Evolutionary conservation across 2,113 vertebrate species (phyloP).

Genomic region (Columba janthina): DNA sequence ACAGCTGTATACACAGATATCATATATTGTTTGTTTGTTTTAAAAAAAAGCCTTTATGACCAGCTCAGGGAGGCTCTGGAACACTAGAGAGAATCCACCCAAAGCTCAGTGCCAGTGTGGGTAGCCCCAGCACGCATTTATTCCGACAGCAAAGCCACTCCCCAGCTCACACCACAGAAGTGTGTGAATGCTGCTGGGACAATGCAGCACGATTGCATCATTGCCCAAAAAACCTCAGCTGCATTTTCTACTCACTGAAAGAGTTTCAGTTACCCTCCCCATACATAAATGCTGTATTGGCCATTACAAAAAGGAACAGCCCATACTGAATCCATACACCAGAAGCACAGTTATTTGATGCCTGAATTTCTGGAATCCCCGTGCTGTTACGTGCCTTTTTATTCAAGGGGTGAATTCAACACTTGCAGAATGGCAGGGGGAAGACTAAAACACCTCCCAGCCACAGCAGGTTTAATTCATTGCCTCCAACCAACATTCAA

Average conservation of each 20-base stretch:
- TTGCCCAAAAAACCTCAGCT: conserved; percentile 54
- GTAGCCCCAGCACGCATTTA: neutral
- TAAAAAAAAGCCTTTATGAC: neutral
- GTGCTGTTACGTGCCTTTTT: neutral
- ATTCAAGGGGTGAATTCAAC: neutral
- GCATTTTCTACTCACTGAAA: conserved; percentile 42
- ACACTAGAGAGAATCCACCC: neutral
- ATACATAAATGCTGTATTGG: neutral
- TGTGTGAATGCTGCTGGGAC: conserved; percentile 42
- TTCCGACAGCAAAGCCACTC: conserved; percentile 54
- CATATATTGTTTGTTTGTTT: neutral
- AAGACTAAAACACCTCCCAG: neutral
- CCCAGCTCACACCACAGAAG: conserved; percentile 28
- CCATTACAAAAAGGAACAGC: neutral
- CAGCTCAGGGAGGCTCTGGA: neutral
- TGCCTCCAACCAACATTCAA: neutral
- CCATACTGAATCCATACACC: neutral
- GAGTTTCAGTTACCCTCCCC: neutral
- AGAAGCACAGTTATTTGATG: neutral
- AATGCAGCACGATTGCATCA: conserved; percentile 58
- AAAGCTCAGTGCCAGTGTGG: neutral
- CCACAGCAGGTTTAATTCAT: neutral
- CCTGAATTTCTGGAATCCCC: neutral
- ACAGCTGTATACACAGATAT: neutral
- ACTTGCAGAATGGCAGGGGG: neutral